Percentiles rank a stretch among this genome's conserved stretches.
Evolutionary conservation across 1,140 invertebrate genomes (phyloP).

Genomic region (Uloborus diversus): DNA sequence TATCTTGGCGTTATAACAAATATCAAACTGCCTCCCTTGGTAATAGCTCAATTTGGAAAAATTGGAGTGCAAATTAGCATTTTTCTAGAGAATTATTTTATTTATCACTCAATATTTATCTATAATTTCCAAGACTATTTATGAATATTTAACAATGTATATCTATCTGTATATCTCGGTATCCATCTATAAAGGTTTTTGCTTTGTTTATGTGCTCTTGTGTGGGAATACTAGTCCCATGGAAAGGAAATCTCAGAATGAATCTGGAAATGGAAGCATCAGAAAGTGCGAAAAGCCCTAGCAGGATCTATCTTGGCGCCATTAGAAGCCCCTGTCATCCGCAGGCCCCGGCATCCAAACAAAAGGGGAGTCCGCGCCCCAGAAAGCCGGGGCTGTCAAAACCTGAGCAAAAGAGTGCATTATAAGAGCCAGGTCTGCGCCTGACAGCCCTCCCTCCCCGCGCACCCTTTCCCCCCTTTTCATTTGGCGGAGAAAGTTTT

Average conservation of each 20-base stretch:
- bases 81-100: too few species aligned
- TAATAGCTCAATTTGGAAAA: too few species aligned
- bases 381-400: conserved; percentile 52
- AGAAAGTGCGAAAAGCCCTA: conserved; percentile 19
- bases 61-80: too few species aligned
- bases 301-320: conserved; percentile 38
- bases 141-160: too few species aligned
- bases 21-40: too few species aligned
- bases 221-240: too few species aligned
- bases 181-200: too few species aligned
- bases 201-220: too few species aligned
- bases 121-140: too few species aligned
- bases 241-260: neutral
- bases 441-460: conserved; percentile 20
- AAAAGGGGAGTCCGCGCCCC: conserved; percentile 45
- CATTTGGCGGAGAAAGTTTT: conserved; percentile 45
- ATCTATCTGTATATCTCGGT: too few species aligned
- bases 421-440: conserved; percentile 38
- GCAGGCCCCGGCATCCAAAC: conserved; percentile 30
- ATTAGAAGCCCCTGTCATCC: conserved; percentile 48
- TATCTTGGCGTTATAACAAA: too few species aligned
- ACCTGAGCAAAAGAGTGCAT: conserved; percentile 54
- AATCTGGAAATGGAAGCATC: neutral
- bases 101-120: too few species aligned
- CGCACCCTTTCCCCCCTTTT: conserved; percentile 26